Base-by-base conservation (phyloP, 2,888 invertebrate species). In the Troides aeacus region DNA sequence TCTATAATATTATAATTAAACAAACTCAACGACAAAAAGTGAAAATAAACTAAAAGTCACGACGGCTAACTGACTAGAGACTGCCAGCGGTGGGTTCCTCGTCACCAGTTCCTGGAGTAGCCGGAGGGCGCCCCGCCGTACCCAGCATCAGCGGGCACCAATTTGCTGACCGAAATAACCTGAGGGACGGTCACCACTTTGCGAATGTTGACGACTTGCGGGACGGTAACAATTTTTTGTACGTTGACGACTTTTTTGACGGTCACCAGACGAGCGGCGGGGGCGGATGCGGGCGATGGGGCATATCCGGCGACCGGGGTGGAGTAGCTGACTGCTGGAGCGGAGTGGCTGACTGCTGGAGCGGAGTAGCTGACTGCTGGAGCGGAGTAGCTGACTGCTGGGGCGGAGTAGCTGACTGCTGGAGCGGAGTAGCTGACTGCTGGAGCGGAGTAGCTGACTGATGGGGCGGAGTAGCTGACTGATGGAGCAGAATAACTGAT, bases 121-220 rank as follows among this genome's bases (percentile, higher is more conserved):
- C 30, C 30, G 30, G 30, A 30, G 30, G 30, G 30, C 3, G 30
- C 77, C 18, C 72, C 69, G 68, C 73, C 72, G 68, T 72, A 74
- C 17, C 73, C 73, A 42, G 68, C 72, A 12, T 69, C 77, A 36
- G 81, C 77, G 60, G 86, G 78, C 66, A 88, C 83, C 62, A 85
- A 80, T 73, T 80, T 77, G 76, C 87, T 88, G 68, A 86, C 85
- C 68, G 86, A 80, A 75, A 86, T 81, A 72, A 84, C 84, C 76
- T 83, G 81, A 21, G 83, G 85, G 71, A 83, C 83, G 65, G 81
- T 79, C 72, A 88, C 81, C 50, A 84, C 76, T 72, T 84, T 86
- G 72, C 79, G 83, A 18, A 84, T 83, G 56, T 76, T 74, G 57
- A 85, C 77, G 15, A 83, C 80, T 70, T 83, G 80, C 12, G 86